A percentile compares a stretch with the other conserved stretches of the same genome.
These are phyloP conservation scores for Pseudolaguvia tuberculata DNA, from an alignment of 2,113 vertebrate genomes.

Conservation along the genomic window DNA sequence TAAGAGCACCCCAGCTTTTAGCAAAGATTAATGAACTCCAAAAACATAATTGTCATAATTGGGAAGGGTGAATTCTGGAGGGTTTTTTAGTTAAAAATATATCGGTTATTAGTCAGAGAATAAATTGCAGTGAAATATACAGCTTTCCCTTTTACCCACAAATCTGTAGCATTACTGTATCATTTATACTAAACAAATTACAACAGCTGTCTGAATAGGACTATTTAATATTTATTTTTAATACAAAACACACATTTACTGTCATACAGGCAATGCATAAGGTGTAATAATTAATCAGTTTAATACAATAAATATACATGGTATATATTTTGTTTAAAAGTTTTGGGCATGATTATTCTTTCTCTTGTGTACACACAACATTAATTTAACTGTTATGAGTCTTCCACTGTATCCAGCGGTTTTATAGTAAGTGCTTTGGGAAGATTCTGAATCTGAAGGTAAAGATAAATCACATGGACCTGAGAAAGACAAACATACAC, in stretches of 20 bases:
- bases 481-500: slow-evolving; percentile 46
- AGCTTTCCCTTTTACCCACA: not conserved
- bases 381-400: slow-evolving; percentile 39
- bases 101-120: not conserved
- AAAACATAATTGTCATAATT: not conserved
- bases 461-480: slow-evolving; percentile 67
- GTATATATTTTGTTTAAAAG: not conserved
- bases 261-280: too few relatives aligned
- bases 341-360: not conserved
- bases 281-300: not conserved
- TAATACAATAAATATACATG: slow-evolving; percentile 31
- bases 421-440: slow-evolving; percentile 58
- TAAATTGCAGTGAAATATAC: too few relatives aligned
- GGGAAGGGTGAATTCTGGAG: not conserved
- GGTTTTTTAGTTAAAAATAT: not conserved
- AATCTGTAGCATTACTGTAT: not conserved
- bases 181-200: not conserved
- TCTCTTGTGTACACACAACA: not conserved
- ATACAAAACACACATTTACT: not conserved
- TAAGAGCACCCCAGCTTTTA: too few relatives aligned
- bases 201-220: not conserved
- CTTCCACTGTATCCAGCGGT: slow-evolving; percentile 55
- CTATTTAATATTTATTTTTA: not conserved
- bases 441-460: slow-evolving; percentile 65
- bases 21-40: not conserved